Evolutionary conservation across 2,113 vertebrate genomes (phyloP).

Genomic region (Boulengeromyrus knoepffleri): DNA sequence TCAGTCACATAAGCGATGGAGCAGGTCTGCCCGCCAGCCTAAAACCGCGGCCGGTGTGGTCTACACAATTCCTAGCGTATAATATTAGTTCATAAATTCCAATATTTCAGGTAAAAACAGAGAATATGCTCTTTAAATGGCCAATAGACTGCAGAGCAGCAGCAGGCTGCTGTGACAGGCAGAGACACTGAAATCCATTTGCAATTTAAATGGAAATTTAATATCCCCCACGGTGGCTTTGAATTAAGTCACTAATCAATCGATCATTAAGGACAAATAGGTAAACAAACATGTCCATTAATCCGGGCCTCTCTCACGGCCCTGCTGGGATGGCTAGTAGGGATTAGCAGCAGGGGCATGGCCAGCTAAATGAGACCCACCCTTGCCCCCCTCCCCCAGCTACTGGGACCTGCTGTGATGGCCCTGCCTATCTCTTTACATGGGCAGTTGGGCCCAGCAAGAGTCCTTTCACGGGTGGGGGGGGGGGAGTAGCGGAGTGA

Average conservation of each 20-base stretch:
- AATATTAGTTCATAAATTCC: not conserved
- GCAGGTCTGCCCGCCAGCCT: not conserved
- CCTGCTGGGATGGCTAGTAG: slow-evolving; percentile 48
- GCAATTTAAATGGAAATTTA: slow-evolving; percentile 70
- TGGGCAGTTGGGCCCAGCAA: slow-evolving; percentile 85
- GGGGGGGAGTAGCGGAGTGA: slow-evolving; percentile 33
- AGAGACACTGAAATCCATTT: slow-evolving; percentile 59
- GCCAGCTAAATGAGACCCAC: slow-evolving; percentile 30
- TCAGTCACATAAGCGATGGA: not conserved
- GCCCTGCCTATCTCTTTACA: slow-evolving; percentile 80
- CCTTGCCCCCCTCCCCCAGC: slow-evolving; percentile 42
- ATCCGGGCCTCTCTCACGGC: slow-evolving; percentile 49
- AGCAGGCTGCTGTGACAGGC: not conserved
- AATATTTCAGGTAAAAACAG: not conserved
- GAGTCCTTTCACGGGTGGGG: slow-evolving; percentile 63
- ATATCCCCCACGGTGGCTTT: slow-evolving; percentile 68
- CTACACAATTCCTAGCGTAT: not conserved
- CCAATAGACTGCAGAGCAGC: not conserved
- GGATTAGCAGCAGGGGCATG: slow-evolving; percentile 39
- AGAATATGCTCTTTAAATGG: not conserved
- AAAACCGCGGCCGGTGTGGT: not conserved
- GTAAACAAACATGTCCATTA: slow-evolving; percentile 74
- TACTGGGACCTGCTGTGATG: slow-evolving; percentile 61
- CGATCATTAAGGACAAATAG: slow-evolving; percentile 71
- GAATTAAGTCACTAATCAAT: slow-evolving; percentile 72